Evolutionary conservation across 2,888 invertebrate genomes (phyloP), one percentile per base, ranked within the genome.

Genomic region (Epiblema foenella): DNA sequence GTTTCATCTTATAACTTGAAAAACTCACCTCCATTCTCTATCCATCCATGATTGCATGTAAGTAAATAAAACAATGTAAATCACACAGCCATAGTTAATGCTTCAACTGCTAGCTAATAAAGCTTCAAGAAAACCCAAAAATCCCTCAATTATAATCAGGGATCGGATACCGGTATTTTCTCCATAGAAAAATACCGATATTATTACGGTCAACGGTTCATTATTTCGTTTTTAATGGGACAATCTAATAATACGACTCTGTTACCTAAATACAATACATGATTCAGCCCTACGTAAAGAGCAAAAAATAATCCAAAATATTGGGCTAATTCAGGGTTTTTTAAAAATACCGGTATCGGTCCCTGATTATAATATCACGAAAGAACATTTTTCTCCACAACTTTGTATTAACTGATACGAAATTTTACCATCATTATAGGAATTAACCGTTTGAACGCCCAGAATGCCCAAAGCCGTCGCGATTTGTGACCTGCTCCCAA

Each of bases 21-120:
- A 74, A 78, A 91, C 93, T 91, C 87, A 93, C 92, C 93, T 86
- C 93, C 93, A 73, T 93, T 93, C 78, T 93, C 93, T 93, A 85
- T 84, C 80, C 84, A 75, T 85, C 87, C 88, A 84, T 82, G 86
- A 86, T 89, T 85, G 84, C 92, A 91, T 91, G 93, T 89, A 91
- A 91, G 85, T 87, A 90, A 88, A 89, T 82, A 87, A 87, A 85
- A 88, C 81, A 76, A 76, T 80, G 82, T 85, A 81, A 84, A 81
- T 83, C 79, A 83, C 78, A 83, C 79, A 79, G 79, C 79, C 81
- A 72, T 72, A 60, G 71, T 67, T 62, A 67, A 60, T 57, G 71
- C 56, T 52, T 49, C 57, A 46, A 46, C 18, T 51, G 37, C 18
- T 64, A 63, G 24, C 24, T 24, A 18, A 37, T 33, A 24, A 33